Evolutionary conservation across 2,113 vertebrate species (phyloP).

Genomic region (Heloderma charlesbogerti): DNA sequence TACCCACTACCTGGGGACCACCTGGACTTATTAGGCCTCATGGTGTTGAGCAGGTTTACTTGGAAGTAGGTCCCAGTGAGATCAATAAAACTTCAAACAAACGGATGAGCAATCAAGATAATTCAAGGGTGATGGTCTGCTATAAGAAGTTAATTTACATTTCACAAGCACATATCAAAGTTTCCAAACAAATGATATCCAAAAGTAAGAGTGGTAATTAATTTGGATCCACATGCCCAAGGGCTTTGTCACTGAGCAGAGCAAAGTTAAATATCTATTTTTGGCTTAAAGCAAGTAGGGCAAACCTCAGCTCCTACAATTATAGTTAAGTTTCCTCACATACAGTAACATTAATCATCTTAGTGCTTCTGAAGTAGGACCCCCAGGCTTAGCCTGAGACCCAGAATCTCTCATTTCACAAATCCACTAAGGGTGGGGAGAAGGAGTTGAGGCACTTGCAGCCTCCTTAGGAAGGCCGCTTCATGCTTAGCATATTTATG

Average conservation of each 20-base stretch:
- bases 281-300: conserved; percentile 7
- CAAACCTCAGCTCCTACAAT: conserved; percentile 8
- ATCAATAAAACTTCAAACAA: neutral
- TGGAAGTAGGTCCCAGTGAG: neutral
- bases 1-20: neutral
- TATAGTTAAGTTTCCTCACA: conserved; percentile 2
- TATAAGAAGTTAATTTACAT: neutral
- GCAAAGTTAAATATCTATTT: conserved; percentile 1
- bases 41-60: neutral
- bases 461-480: neutral
- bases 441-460: neutral
- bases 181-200: neutral
- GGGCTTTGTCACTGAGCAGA: neutral
- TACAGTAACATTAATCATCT: neutral
- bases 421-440: neutral
- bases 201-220: conserved; percentile 8
- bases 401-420: conserved; percentile 12
- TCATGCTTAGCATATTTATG: neutral
- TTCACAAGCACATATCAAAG: neutral
- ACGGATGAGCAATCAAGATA: neutral
- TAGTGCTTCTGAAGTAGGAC: neutral
- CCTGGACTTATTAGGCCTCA: neutral
- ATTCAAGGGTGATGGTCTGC: neutral
- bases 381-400: conserved; percentile 3
- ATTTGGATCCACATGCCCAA: neutral